Evolutionary conservation across 2,888 invertebrate species (phyloP), one percentile per base, ranked within the genome.

Genomic region (Drosophila robusta): DNA sequence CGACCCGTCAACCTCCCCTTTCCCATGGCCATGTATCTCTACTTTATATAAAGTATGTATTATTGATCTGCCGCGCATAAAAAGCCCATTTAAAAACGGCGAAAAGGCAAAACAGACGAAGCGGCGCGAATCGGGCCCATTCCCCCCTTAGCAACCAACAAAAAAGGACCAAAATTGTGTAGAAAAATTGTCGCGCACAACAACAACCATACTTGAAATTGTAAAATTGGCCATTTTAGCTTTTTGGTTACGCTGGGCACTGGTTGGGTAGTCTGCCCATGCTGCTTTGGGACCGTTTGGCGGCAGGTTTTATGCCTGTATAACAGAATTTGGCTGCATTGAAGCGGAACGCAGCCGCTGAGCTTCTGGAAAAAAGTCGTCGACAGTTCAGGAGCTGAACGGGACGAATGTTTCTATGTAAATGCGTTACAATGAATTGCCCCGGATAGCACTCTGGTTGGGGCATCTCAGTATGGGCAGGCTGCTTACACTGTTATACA

Each of bases 41-140:
- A 70, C 79, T 56, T 70, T 75, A 80, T 87, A 87, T 87, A 80
- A 77, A 76, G 77, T 76, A 72, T 72, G 75, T 87, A 84, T 89
- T 87, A 89, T 84, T 87, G 89, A 89, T 87, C 89, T 89, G 78
- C 88, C 77, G 89, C 87, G 86, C 89, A 86, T 89, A 86, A 86
- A 86, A 86, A 86, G 86, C 86, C 86, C 89, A 86, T 86, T 86
- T 86, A 89, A 86, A 89, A 86, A 67, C 70, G 49, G 63, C 84
- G 56, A 58, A 63, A 66, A 75, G 70, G 58, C 56, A 60, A 72
- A 78, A 75, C 67, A 72, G 52, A 36, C 65, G 73, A 80, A 69
- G 67, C 72, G 78, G 56, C 75, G 79, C 76, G 76, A 75, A 78
- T 75, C 68, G 78, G 57, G 41, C 55, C 47, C 76, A 64, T 51